These are phyloP conservation scores for Ptychadena robeensis DNA, from an alignment of 2,797 vertebrate species.

Conservation along the genomic window DNA sequence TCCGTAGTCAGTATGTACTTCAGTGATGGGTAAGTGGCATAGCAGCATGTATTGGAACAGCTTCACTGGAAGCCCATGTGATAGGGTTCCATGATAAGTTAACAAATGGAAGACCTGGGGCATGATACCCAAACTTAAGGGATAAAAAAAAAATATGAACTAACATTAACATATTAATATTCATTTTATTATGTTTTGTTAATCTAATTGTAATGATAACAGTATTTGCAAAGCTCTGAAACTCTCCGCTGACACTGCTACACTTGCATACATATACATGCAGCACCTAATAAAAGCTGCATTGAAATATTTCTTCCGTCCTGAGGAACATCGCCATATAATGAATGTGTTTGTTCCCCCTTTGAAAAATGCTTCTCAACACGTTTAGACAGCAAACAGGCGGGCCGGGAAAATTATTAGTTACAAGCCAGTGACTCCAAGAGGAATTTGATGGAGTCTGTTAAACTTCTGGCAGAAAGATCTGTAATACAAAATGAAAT, in stretches of 20 bases:
- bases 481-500: conserved; percentile 59
- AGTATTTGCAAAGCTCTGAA: conserved; percentile 1
- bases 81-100: too few species aligned
- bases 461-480: conserved; percentile 57
- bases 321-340: background rate
- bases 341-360: conserved; percentile 50
- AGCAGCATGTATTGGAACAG: too few species aligned
- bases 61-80: too few species aligned
- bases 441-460: conserved; percentile 60
- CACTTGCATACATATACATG: conserved; percentile 8
- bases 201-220: conserved; percentile 19
- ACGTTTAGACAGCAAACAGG: conserved; percentile 45
- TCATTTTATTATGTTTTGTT: too few species aligned
- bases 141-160: too few species aligned
- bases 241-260: background rate
- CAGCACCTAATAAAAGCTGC: background rate
- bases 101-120: too few species aligned
- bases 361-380: conserved; percentile 53
- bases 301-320: background rate
- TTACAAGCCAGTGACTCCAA: conserved; percentile 58
- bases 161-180: too few species aligned
- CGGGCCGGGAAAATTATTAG: conserved; percentile 54
- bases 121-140: too few species aligned
- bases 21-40: too few species aligned
- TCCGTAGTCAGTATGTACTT: too few species aligned